Evolutionary conservation across 2,113 vertebrate species (phyloP), one percentile per base, ranked within the genome.

Genomic region (Poicephalus gulielmi): DNA sequence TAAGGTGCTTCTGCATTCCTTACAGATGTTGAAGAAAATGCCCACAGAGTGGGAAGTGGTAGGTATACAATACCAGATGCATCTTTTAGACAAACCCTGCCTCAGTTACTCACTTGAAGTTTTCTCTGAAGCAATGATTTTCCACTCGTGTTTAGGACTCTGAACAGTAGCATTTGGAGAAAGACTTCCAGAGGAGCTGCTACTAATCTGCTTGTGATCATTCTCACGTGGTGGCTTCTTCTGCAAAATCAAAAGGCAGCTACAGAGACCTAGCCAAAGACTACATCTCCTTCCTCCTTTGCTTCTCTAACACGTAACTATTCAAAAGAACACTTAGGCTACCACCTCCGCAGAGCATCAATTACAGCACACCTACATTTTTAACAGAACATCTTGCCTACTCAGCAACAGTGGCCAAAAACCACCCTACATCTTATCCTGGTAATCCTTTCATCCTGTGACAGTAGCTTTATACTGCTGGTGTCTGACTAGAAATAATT

Each of bases 111-210:
- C 98, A 99, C 99, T 99, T 97, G 98, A 98, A 53, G 99, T 99
- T 98, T 99, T 99, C 98, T 99, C 99, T 23, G 99, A 99, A 94
- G 99, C 99, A 96, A 99, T 98, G 97, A 99, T 99, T 98, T 99
- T 99, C 99, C 99, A 99, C 94, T 99, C 99, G 83, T 99, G 99
- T 97, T 99, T 99, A 98, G 98, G 98, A 41, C 97, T 98, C 96
- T 98, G 98, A 94, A 98, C 97, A 86, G 98, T 96, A 97, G 98
- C 98, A 98, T 98, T 99, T 97, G 99, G 99, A 92, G 99, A 98
- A 91, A 99, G 98, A 97, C 98, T 99, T 98, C 99, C 99, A 78
- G 98, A 98, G 82, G 99, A 99, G 98, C 99, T 98, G 99, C 98
- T 98, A 98, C 98, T 99, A 97, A 98, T 97, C 98, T 99, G 99